These are phyloP conservation scores for Neoascia interrupta DNA, from an alignment of 2,888 invertebrate genomes.

Conservation along the genomic window DNA sequence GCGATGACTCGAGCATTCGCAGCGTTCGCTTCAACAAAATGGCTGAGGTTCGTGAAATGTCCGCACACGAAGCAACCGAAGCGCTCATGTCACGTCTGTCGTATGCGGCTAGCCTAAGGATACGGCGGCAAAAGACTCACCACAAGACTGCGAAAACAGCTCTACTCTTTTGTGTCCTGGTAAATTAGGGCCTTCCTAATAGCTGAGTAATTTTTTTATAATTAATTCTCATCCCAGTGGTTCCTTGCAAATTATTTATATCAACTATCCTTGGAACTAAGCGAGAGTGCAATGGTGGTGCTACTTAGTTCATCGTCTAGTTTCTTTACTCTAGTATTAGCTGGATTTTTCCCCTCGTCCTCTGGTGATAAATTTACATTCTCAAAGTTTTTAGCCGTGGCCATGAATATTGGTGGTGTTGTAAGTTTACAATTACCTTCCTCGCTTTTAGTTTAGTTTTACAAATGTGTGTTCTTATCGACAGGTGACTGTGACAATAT, in stretches of 20 bases:
- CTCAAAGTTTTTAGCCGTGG: slow-evolving; percentile 90
- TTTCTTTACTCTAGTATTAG: slow-evolving; percentile 92
- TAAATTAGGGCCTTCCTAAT: slow-evolving; percentile 80
- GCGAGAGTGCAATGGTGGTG: slow-evolving; percentile 92
- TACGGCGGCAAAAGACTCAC: slow-evolving; percentile 83
- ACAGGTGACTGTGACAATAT: slow-evolving; percentile 88
- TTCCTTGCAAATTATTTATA: slow-evolving; percentile 96
- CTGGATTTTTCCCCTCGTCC: slow-evolving; percentile 91
- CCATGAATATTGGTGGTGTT: slow-evolving; percentile 88
- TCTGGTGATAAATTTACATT: slow-evolving; percentile 91
- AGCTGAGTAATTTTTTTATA: no score
- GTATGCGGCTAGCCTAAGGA: slow-evolving; percentile 94
- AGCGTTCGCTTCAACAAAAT: slow-evolving; percentile 95
- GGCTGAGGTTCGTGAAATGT: slow-evolving; percentile 92
- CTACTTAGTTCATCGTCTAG: slow-evolving; percentile 93
- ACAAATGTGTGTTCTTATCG: no score
- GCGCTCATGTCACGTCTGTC: slow-evolving; percentile 95
- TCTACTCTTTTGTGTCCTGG: slow-evolving; percentile 91
- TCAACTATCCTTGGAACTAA: slow-evolving; percentile 91
- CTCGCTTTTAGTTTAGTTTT: no score
- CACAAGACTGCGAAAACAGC: slow-evolving; percentile 90
- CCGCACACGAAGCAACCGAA: slow-evolving; percentile 93
- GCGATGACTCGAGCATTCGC: slow-evolving; percentile 91
- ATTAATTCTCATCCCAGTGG: slow-evolving; percentile 85
- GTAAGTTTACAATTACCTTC: no score